Conservation (phyloP, 2,888 invertebrate species). For the Pristionchus mayeri region DNA sequence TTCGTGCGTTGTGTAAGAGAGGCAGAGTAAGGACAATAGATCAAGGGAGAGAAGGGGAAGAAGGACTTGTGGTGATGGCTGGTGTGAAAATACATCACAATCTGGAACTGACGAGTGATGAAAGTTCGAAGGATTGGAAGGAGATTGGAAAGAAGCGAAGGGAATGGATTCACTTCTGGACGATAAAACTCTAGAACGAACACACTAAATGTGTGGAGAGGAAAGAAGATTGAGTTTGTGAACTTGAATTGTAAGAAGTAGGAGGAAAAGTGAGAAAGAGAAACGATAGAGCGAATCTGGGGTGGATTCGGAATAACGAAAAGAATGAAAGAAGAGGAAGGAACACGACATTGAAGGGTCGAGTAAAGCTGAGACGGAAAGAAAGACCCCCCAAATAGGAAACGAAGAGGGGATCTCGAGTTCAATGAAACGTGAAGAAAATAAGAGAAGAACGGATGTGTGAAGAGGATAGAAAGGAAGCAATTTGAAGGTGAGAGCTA, state of each 20-base stretch:
- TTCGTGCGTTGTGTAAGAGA: not conserved
- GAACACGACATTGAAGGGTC: not conserved
- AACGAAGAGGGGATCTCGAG: not conserved
- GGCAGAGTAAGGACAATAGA: constrained; percentile 34
- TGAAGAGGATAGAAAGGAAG: constrained; percentile 11
- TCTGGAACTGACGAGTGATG: not conserved
- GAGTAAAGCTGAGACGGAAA: not conserved
- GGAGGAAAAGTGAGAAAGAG: not conserved
- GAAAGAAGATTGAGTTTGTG: not conserved
- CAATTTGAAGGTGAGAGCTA: constrained; percentile 11
- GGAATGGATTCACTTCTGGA: not conserved
- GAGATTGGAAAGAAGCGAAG: constrained; percentile 24
- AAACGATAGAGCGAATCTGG: no score
- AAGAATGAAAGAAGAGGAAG: not conserved
- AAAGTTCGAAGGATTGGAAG: not conserved
- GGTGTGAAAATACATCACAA: constrained; percentile 8
- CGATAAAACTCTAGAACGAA: constrained; percentile 4
- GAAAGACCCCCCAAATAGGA: not conserved
- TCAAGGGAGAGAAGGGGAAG: not conserved
- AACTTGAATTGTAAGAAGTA: not conserved
- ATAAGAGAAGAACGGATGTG: constrained; percentile 36
- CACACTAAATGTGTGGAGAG: constrained; percentile 13
- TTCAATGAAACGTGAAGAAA: constrained; percentile 39
- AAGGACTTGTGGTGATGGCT: not conserved
- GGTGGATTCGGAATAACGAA: not conserved